Base-by-base conservation (phyloP, 2,888 invertebrate genomes). In the Unio delphinus region DNA sequence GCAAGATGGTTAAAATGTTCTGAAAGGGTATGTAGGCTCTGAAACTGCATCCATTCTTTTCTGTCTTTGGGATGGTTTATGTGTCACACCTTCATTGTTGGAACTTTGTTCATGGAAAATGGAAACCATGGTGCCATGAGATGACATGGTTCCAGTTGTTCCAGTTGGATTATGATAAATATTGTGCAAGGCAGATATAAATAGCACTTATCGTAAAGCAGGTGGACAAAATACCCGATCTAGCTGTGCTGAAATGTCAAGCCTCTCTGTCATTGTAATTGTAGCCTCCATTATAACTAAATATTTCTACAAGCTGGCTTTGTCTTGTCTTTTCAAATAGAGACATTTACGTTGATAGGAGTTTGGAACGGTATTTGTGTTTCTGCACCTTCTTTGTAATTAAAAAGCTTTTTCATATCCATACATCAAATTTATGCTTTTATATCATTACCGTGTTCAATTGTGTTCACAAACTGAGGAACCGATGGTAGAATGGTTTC, bases 241-340 rank as follows among this genome's bases (percentile, higher is more conserved):
- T 54, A 77, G 55, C 56, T 75, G 74, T 28, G 80, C 70, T 28
- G 78, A 73, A 15, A 83, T 71, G 62, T 78, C 78, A 54, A 83
- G 68, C n/a, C 83, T 23, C 80, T 63, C 82, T 73, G 54, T 80
- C 76, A 72, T 83, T 80, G 20, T 76, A 28, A 28, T 28, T 28
- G 28, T 2, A 3, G 28, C 28, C 4, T 28, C 28, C 28, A 28
- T 28, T 28, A 4, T 28, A 28, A 28, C 4, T 28, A 72, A 54
- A 82, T 73, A 45, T 74, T 55, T 64, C 55, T 20, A 79, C 69
- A 17, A 78, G 56, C 61, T 67, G 23, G 54, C 72, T 72, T 61
- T 77, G 80, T 55, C 74, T 64, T 15, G 75, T 80, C 57, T 77
- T 82, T 30, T 76, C 70, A 67, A 59, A 76, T 7, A 81, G 57